These are phyloP conservation scores for Machimus rusticus DNA, from an alignment of 2,888 invertebrate genomes.

Conservation along the genomic window DNA sequence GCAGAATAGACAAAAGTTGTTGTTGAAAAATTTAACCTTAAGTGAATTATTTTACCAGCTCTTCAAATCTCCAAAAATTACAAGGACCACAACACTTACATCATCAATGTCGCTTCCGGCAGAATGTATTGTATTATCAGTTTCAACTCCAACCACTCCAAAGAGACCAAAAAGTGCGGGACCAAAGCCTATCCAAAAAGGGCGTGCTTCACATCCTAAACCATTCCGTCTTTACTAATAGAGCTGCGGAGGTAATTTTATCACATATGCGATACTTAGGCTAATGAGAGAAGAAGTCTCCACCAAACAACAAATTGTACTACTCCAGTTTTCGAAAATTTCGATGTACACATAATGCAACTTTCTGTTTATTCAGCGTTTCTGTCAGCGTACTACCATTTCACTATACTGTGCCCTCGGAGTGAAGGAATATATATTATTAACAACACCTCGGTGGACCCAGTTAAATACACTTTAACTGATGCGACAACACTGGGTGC, in stretches of 20 bases:
- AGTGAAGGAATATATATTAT: not conserved
- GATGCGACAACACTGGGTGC: not conserved
- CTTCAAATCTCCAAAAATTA: conserved; percentile 61
- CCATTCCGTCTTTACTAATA: conserved; percentile 61
- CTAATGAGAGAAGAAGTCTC: not conserved
- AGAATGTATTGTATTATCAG: conserved; percentile 62
- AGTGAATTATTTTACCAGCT: conserved; percentile 51
- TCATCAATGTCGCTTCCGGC: conserved; percentile 63
- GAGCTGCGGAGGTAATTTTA: not conserved
- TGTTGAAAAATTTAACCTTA: not conserved
- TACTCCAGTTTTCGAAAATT: not conserved
- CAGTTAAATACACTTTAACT: conserved; percentile 5
- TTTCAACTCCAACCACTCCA: conserved; percentile 61
- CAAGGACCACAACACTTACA: conserved; percentile 60
- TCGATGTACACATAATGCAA: not conserved
- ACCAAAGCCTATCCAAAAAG: conserved; percentile 55
- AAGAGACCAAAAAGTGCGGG: conserved; percentile 61
- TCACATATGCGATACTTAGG: not conserved
- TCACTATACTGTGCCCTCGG: not conserved
- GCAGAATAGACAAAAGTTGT: not conserved
- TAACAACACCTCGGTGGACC: not conserved
- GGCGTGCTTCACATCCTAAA: conserved; percentile 59
- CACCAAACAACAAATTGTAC: not conserved
- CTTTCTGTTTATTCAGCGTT: not conserved
- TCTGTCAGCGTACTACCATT: not conserved